Conservation (phyloP, 2,797 vertebrate genomes). For the Cheirogaleus major region DNA sequence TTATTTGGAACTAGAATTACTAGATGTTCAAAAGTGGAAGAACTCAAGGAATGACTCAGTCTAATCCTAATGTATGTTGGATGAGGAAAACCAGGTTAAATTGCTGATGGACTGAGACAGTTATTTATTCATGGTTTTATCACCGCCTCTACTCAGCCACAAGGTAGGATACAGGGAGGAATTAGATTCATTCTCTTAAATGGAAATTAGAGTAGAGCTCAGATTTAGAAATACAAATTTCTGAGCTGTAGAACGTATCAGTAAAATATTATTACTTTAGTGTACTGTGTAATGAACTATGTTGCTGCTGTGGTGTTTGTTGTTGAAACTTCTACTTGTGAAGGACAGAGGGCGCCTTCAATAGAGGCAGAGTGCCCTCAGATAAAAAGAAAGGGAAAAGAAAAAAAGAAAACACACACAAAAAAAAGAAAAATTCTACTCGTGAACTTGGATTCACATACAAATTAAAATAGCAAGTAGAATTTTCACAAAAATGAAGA, state of each 20-base stretch:
- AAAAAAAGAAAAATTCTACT: neutral
- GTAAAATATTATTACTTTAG: neutral
- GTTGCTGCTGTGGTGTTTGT: neutral
- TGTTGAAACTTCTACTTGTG: neutral
- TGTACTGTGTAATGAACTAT: neutral
- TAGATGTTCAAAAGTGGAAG: neutral
- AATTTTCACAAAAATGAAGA: conserved; percentile 5
- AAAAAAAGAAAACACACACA: neutral
- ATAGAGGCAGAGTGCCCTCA: neutral
- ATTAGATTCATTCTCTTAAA: neutral
- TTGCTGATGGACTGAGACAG: neutral
- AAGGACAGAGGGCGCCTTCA: neutral
- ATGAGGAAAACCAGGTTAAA: neutral
- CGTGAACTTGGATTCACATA: neutral
- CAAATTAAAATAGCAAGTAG: neutral
- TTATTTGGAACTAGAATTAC: conserved; percentile 6
- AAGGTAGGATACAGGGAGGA: neutral
- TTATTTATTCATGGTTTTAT: neutral
- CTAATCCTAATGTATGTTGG: neutral
- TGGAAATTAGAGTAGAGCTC: neutral
- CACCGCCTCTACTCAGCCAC: neutral
- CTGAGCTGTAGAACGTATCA: neutral
- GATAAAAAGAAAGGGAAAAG: neutral
- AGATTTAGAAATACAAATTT: neutral
- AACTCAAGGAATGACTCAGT: neutral